Conservation (phyloP, 2,113 vertebrate genomes). For the Brachypodius melanocephalos region DNA sequence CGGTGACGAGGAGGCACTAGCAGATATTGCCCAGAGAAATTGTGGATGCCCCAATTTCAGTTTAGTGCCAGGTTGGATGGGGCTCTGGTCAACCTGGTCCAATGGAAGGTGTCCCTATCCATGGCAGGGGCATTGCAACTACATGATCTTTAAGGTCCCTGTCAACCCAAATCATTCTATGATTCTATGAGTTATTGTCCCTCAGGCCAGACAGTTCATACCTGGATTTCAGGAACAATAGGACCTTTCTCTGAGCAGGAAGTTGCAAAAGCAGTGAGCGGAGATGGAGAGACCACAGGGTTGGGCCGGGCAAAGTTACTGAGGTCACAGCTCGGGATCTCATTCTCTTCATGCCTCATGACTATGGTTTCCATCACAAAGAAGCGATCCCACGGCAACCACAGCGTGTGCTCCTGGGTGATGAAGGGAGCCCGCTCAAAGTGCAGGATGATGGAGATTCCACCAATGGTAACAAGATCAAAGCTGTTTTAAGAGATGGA, state of each 20-base stretch:
- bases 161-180: background rate
- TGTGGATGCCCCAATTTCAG: background rate
- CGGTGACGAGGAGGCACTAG: background rate
- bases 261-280: constrained; percentile 89
- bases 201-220: background rate
- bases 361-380: constrained; percentile 98
- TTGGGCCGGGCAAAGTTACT: constrained; percentile 93
- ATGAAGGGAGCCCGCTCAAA: constrained; percentile 97
- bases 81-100: background rate
- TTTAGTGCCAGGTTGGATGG: background rate
- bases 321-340: constrained; percentile 97
- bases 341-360: constrained; percentile 98
- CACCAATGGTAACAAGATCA: constrained; percentile 92
- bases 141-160: background rate
- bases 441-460: constrained; percentile 87
- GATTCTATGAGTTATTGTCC: background rate
- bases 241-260: constrained; percentile 87
- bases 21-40: background rate
- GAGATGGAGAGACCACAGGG: constrained; percentile 88
- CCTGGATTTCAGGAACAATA: constrained; percentile 95
- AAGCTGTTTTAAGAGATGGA: constrained; percentile 78
- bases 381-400: constrained; percentile 97
- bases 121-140: background rate
- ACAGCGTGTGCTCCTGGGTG: constrained; percentile 94
- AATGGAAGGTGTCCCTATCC: background rate